A percentile compares a stretch with the other conserved stretches of the same genome.
These are phyloP conservation scores for Hylaeus anthracinus DNA, from an alignment of 1,140 invertebrate genomes.

Conservation along the genomic window DNA sequence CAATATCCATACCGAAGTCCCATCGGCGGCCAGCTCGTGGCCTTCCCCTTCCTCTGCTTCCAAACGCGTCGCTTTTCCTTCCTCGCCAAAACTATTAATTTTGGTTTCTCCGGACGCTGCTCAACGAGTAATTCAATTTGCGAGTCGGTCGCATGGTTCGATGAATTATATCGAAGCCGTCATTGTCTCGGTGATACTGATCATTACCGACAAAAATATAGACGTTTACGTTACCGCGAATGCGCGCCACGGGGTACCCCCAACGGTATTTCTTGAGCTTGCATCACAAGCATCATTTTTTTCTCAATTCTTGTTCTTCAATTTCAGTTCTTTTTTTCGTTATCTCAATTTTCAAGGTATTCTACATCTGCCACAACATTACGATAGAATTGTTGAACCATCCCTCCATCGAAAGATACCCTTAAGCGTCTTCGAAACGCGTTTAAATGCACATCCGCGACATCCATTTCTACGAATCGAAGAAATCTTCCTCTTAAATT, in stretches of 20 bases:
- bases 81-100: constrained; percentile 76
- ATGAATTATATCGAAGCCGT: not conserved
- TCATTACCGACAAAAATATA: not conserved
- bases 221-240: too few species aligned
- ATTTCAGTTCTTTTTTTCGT: not conserved
- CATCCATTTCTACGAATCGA: not conserved
- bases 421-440: constrained; percentile 11
- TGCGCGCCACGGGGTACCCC: not conserved
- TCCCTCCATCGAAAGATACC: not conserved
- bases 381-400: not conserved
- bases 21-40: constrained; percentile 41
- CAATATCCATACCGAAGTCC: constrained; percentile 69
- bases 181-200: not conserved
- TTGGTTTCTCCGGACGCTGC: constrained; percentile 62
- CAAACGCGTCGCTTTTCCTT: constrained; percentile 61
- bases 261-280: constrained; percentile 2
- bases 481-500: not conserved
- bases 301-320: too few species aligned
- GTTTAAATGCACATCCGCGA: not conserved
- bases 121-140: constrained; percentile 72
- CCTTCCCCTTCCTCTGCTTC: constrained; percentile 18
- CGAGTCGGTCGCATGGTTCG: constrained; percentile 20
- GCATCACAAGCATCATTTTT: not conserved
- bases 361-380: not conserved
- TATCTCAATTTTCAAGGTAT: constrained; percentile 15